These are phyloP conservation scores for Acomys russatus DNA, from an alignment of 2,797 vertebrate genomes.

Conservation along the genomic window DNA sequence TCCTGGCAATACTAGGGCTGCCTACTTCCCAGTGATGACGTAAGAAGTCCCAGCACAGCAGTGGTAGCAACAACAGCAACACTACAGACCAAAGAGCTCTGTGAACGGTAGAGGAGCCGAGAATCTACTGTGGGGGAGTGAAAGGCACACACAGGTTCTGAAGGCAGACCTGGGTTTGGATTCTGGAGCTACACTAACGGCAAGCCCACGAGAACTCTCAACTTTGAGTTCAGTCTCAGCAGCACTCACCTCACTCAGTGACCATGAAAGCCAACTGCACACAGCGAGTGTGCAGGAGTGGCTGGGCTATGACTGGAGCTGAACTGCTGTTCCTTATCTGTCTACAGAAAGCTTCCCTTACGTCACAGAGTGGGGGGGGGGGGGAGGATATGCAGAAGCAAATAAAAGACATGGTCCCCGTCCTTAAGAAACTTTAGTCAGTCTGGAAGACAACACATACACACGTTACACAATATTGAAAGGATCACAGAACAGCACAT, in stretches of 20 bases:
- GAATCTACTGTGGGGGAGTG: neutral
- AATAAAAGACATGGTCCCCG: slow-evolving; percentile 74
- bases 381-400: slow-evolving; percentile 65
- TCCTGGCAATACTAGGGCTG: neutral
- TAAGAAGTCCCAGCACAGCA: neutral
- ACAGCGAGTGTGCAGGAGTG: neutral
- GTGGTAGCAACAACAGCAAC: neutral
- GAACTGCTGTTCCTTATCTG: neutral
- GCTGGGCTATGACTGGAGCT: neutral
- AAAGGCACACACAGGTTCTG: neutral
- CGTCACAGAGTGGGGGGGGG: neutral
- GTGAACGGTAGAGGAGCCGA: neutral
- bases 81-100: slow-evolving; percentile 3
- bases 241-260: slow-evolving; percentile 7
- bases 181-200: neutral
- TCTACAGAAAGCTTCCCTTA: neutral
- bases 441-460: slow-evolving; percentile 71
- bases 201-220: slow-evolving; percentile 2
- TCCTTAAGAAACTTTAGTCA: slow-evolving; percentile 80
- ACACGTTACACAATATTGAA: slow-evolving; percentile 69
- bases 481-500: slow-evolving; percentile 78
- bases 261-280: neutral
- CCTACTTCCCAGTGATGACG: neutral
- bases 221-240: neutral
- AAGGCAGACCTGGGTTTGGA: slow-evolving; percentile 52